Conservation (phyloP, 2,888 invertebrate species). For the Thereva unica region DNA sequence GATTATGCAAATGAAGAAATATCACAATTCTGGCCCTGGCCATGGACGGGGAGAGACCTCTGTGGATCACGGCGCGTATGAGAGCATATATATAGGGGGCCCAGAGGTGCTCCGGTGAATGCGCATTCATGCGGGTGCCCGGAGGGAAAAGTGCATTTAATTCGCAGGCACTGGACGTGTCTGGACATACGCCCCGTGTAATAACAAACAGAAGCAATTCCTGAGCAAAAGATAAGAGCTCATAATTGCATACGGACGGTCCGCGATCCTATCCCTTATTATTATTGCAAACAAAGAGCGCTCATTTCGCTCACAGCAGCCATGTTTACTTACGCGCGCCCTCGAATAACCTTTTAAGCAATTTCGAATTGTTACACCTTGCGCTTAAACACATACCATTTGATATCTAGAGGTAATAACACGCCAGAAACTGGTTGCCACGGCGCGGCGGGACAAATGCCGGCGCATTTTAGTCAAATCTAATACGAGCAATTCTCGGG, state of each 20-base stretch:
- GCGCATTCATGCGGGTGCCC: slow-evolving; percentile 20
- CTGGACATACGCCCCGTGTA: slow-evolving; percentile 34
- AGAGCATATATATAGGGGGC: slow-evolving; percentile 15
- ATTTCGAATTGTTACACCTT: slow-evolving; percentile 22
- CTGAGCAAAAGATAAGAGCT: slow-evolving; percentile 29
- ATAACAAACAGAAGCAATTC: slow-evolving; percentile 34
- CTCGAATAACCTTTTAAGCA: slow-evolving; percentile 7
- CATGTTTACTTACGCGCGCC: slow-evolving; percentile 14
- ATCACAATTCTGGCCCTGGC: slow-evolving; percentile 15
- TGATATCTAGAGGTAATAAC: no score
- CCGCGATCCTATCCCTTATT: slow-evolving; percentile 27
- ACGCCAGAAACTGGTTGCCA: no score
- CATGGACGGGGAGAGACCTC: no score
- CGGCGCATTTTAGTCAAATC: not conserved
- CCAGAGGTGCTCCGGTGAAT: slow-evolving; percentile 11
- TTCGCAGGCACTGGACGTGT: slow-evolving; percentile 27
- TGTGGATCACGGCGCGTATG: slow-evolving; percentile 7
- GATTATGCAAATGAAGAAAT: slow-evolving; percentile 34
- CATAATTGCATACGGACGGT: slow-evolving; percentile 32
- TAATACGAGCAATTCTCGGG: not conserved
- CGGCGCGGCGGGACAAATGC: no score
- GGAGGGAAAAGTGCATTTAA: slow-evolving; percentile 27
- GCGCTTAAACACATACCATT: not conserved
- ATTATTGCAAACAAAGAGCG: slow-evolving; percentile 19
- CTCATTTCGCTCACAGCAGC: slow-evolving; percentile 1